phyloP scores from a whole-genome alignment of 1,140 invertebrate species.

The Goniozus legneri region DNA sequence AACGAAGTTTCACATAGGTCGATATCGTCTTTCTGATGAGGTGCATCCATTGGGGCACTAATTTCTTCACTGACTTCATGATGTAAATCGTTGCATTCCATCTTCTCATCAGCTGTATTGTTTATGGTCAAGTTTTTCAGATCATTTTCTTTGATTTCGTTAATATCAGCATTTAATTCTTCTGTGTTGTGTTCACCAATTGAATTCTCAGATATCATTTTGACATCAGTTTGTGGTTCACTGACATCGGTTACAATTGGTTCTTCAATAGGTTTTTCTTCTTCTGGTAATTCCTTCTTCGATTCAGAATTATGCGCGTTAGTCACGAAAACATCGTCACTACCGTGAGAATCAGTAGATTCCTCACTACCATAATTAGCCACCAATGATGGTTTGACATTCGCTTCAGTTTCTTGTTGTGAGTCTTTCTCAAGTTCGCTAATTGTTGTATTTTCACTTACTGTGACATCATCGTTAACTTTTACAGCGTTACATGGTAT shows the following conservation, averaged over 20 bases:
- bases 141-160: no score
- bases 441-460: background rate
- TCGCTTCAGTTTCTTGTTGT: background rate
- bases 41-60: no score
- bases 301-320: constrained; percentile 1
- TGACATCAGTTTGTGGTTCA: background rate
- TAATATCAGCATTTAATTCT: no score
- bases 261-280: background rate
- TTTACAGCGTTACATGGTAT: no score
- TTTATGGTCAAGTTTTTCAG: no score
- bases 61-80: no score
- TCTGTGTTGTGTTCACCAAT: no score
- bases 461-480: background rate
- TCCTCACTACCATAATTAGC: constrained; percentile 42
- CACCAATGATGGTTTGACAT: constrained; percentile 32
- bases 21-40: no score
- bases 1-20: no score
- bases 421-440: constrained; percentile 3
- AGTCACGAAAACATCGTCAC: constrained; percentile 34
- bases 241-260: background rate
- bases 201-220: no score
- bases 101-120: no score
- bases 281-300: background rate
- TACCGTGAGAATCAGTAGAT: constrained; percentile 33
- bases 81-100: no score